Percentiles rank a stretch among this genome's conserved stretches.
These are phyloP conservation scores for Callaeas wilsoni DNA, from an alignment of 2,113 vertebrate species.

Conservation along the genomic window DNA sequence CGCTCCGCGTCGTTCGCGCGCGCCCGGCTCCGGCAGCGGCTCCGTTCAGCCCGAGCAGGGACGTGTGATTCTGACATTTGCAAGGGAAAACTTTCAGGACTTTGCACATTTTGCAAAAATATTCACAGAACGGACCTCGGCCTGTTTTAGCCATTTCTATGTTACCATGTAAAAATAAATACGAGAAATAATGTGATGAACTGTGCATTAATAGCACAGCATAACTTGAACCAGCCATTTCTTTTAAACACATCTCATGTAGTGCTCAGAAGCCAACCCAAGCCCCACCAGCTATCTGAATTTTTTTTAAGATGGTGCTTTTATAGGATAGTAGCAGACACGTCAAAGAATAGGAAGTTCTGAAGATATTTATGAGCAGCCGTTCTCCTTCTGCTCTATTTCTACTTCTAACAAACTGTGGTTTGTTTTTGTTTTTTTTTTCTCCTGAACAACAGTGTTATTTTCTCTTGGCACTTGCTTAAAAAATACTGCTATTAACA, in stretches of 20 bases:
- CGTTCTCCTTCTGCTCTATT: slow-evolving; percentile 20
- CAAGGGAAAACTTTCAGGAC: background rate
- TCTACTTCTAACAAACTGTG: slow-evolving; percentile 21
- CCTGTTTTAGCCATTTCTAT: background rate
- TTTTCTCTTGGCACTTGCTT: slow-evolving; percentile 33
- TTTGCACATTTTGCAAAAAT: background rate
- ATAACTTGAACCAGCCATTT: background rate
- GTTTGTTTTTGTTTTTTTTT: background rate
- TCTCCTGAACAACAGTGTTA: slow-evolving; percentile 50
- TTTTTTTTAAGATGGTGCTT: background rate
- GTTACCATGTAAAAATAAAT: background rate
- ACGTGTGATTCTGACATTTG: background rate
- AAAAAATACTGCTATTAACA: slow-evolving; percentile 67
- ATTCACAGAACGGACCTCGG: background rate
- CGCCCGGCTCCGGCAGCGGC: background rate
- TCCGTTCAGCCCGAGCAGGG: background rate
- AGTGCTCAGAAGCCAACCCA: background rate
- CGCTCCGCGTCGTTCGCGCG: background rate
- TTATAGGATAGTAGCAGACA: background rate
- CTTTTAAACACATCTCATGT: background rate
- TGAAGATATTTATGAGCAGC: slow-evolving; percentile 14
- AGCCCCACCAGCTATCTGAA: background rate
- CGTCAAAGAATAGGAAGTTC: background rate
- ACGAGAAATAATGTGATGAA: background rate
- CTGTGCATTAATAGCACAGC: background rate